Evolutionary conservation across 1,140 invertebrate species (phyloP).

Genomic region (Chironomus tepperi): DNA sequence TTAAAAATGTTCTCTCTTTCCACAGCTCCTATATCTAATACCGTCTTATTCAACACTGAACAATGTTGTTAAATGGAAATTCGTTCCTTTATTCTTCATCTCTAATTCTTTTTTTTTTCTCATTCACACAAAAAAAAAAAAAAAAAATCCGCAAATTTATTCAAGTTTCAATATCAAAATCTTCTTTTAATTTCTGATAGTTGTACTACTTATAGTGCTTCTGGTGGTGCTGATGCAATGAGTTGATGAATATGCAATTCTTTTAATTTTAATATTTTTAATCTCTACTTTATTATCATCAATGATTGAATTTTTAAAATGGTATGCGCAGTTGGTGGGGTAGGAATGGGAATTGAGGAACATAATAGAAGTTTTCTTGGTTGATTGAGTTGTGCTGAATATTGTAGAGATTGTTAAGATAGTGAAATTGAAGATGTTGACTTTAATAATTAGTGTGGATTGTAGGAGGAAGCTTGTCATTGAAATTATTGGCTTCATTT

Average conservation of each 20-base stretch:
- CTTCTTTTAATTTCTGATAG: not conserved
- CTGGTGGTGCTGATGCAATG: too few species aligned
- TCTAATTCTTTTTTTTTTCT: too few species aligned
- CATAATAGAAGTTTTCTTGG: too few species aligned
- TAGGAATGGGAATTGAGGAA: too few species aligned
- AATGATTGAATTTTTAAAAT: not conserved
- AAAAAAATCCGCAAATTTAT: not conserved
- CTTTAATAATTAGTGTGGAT: too few species aligned
- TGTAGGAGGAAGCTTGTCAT: too few species aligned
- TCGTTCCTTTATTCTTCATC: not conserved
- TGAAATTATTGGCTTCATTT: too few species aligned
- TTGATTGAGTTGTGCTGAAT: too few species aligned
- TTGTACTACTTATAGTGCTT: too few species aligned
- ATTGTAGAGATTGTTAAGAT: too few species aligned
- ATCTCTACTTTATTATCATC: constrained; percentile 2
- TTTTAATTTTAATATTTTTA: not conserved
- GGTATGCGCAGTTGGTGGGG: not conserved
- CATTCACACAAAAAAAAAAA: too few species aligned
- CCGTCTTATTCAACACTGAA: not conserved
- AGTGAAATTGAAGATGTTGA: too few species aligned
- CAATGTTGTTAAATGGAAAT: not conserved
- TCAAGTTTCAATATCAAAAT: not conserved
- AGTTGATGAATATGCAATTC: constrained; percentile 7
- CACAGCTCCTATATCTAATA: not conserved
- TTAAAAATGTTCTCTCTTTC: not conserved